phyloP scores from a whole-genome alignment of 2,113 vertebrate species.

The Zapornia atra region DNA sequence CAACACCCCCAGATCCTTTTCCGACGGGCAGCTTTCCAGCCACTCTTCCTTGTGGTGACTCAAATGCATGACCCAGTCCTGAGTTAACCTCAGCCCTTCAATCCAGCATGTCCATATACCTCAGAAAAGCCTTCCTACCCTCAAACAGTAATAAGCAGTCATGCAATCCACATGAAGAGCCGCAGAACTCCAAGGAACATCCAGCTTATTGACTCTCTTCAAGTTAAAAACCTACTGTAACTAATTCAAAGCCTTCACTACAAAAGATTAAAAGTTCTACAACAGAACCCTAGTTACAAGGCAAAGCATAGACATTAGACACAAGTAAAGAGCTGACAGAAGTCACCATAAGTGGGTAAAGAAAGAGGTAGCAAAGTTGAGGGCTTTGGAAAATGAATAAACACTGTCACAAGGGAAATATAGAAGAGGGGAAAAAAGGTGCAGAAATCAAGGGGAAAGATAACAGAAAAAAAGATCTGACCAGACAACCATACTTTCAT shows the following conservation, averaged over 20 bases:
- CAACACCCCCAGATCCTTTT: neutral
- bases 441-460: neutral
- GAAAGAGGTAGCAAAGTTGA: neutral
- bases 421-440: neutral
- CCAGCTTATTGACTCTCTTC: neutral
- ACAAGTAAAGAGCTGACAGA: neutral
- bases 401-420: neutral
- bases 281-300: neutral
- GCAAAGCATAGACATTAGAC: neutral
- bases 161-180: neutral
- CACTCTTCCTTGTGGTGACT: neutral
- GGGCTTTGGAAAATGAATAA: neutral
- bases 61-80: too few relatives aligned
- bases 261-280: neutral
- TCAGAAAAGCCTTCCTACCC: neutral
- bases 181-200: neutral
- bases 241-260: neutral
- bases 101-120: neutral
- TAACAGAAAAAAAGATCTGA: neutral
- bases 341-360: neutral
- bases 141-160: neutral
- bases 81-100: accelerated
- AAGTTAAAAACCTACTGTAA: neutral
- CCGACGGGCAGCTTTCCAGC: accelerated
- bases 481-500: neutral